Percentiles rank a stretch among this genome's conserved stretches.
Conservation (phyloP, 1,140 invertebrate genomes). For the Hirudo medicinalis region DNA sequence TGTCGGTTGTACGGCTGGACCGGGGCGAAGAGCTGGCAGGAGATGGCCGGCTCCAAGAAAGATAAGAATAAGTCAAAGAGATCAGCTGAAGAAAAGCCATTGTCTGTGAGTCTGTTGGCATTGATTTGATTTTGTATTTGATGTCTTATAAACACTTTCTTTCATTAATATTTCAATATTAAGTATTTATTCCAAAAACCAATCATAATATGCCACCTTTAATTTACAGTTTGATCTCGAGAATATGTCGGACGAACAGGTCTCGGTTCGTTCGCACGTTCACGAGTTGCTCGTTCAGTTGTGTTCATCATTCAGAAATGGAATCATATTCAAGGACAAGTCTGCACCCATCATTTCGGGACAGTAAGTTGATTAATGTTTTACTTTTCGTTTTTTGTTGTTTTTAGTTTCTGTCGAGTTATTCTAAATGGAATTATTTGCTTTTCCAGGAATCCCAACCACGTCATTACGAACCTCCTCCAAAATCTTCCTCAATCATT, state of each 20-base stretch:
- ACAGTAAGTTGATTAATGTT: neutral
- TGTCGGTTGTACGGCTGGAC: neutral
- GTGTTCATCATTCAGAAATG: neutral
- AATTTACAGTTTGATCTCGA: neutral
- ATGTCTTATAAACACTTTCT: neutral
- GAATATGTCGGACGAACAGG: neutral
- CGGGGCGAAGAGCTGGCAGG: neutral
- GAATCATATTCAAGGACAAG: conserved; percentile 8
- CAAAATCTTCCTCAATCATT: neutral
- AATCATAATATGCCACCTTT: neutral
- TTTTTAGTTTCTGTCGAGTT: neutral
- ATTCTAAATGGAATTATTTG: neutral
- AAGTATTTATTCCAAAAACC: too few species aligned
- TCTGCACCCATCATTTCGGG: neutral
- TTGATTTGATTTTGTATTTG: neutral
- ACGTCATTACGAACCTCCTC: neutral
- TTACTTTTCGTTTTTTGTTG: neutral
- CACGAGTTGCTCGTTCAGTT: neutral
- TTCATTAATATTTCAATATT: too few species aligned
- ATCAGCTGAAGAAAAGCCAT: neutral
- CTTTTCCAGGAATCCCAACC: conserved; percentile 2
- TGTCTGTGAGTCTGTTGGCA: neutral
- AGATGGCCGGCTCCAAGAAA: neutral
- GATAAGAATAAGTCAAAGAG: neutral
- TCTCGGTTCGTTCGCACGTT: neutral